Percentiles rank a stretch among this genome's conserved stretches.
Conservation (phyloP, 1,140 invertebrate genomes). For the Leptinotarsa texana region DNA sequence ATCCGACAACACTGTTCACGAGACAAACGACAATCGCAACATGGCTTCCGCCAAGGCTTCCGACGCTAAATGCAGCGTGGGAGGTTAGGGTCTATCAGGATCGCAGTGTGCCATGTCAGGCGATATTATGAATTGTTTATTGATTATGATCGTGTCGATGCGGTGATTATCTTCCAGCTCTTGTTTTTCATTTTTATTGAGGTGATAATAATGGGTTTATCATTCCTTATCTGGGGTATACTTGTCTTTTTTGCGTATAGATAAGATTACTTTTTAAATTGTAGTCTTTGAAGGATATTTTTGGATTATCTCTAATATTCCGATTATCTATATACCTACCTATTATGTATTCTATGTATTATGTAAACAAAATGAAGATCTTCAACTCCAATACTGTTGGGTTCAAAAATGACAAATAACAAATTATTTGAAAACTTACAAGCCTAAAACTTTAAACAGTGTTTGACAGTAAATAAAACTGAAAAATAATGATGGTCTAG, state of each 20-base stretch:
- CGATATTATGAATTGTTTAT: constrained; percentile 14
- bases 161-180: neutral
- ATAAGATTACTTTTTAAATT: neutral
- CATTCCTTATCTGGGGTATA: neutral
- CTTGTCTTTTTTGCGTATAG: neutral
- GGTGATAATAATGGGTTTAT: neutral
- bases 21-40: constrained; percentile 14
- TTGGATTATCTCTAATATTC: too few species aligned
- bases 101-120: constrained; percentile 4
- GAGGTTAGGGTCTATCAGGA: neutral
- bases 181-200: constrained; percentile 9
- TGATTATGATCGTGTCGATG: constrained; percentile 19
- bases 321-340: too few species aligned
- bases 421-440: too few species aligned
- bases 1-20: constrained; percentile 3
- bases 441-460: too few species aligned
- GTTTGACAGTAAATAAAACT: too few species aligned
- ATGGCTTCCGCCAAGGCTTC: constrained; percentile 18
- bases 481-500: too few species aligned
- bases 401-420: too few species aligned
- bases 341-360: too few species aligned
- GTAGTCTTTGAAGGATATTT: too few species aligned
- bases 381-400: too few species aligned
- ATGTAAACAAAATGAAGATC: too few species aligned
- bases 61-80: neutral